phyloP scores from a whole-genome alignment of 1,140 invertebrate species.

The Radopholus similis region DNA sequence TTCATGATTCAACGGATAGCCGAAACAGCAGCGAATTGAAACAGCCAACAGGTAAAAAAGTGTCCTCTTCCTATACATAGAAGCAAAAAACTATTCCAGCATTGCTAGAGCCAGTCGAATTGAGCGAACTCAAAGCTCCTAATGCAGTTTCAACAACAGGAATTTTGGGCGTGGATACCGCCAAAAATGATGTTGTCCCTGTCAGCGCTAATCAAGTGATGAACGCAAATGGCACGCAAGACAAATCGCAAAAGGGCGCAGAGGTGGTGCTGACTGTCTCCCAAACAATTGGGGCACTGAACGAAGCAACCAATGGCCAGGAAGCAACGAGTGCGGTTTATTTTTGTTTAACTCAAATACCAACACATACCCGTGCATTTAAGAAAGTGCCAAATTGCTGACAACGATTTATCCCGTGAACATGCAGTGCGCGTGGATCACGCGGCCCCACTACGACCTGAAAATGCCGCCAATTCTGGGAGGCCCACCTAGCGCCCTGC shows the following conservation, averaged over 20 bases:
- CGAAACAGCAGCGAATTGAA: no score
- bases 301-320: neutral
- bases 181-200: neutral
- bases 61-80: no score
- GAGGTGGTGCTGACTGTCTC: neutral
- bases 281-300: neutral
- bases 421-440: neutral
- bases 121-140: neutral
- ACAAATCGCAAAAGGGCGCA: neutral
- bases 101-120: neutral
- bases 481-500: neutral
- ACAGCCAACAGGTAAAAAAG: no score
- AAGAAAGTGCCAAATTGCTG: constrained; percentile 12
- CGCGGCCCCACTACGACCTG: neutral
- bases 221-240: neutral
- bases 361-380: neutral
- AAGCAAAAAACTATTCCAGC: no score
- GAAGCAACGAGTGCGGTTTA: neutral
- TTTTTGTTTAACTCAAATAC: neutral
- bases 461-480: constrained; percentile 8
- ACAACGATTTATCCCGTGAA: constrained; percentile 5
- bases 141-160: no score
- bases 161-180: no score
- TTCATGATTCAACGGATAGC: no score
- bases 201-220: no score